Conservation (phyloP, 2,797 vertebrate species). For the Cossypha heuglini region DNA sequence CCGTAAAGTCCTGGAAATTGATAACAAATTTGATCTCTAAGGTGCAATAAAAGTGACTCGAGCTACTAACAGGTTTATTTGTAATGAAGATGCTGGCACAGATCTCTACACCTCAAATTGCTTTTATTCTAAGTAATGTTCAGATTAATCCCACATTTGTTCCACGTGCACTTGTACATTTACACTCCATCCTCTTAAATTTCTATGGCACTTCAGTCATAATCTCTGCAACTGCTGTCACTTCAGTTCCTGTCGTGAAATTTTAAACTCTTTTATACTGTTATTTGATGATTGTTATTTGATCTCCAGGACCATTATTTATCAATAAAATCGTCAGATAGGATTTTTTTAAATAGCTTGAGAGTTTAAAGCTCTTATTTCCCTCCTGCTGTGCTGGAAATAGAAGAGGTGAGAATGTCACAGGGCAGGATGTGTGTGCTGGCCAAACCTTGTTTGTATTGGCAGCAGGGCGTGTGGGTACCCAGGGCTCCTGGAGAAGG, state of each 20-base stretch:
- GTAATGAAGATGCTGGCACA: neutral
- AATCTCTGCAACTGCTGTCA: neutral
- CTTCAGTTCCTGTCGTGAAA: neutral
- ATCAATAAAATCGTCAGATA: neutral
- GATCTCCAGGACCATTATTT: neutral
- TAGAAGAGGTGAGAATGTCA: neutral
- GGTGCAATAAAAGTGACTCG: neutral
- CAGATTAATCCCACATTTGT: neutral
- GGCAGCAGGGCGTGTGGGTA: neutral
- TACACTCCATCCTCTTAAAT: neutral
- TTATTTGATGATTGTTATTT: neutral
- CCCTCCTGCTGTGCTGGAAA: neutral
- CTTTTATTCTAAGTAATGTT: neutral
- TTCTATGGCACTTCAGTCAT: neutral
- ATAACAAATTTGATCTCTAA: conserved; percentile 51
- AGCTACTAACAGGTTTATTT: conserved; percentile 19
- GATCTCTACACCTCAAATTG: neutral
- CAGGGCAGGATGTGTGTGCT: neutral
- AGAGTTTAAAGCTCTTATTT: neutral
- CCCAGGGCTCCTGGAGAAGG: too few relatives aligned
- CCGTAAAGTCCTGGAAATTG: neutral
- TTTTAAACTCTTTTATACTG: neutral
- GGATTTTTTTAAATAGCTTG: neutral
- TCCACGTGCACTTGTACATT: neutral
- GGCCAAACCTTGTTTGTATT: accelerated